Evolutionary conservation across 1,140 invertebrate genomes (phyloP).

Genomic region (Heterodera carotae): DNA sequence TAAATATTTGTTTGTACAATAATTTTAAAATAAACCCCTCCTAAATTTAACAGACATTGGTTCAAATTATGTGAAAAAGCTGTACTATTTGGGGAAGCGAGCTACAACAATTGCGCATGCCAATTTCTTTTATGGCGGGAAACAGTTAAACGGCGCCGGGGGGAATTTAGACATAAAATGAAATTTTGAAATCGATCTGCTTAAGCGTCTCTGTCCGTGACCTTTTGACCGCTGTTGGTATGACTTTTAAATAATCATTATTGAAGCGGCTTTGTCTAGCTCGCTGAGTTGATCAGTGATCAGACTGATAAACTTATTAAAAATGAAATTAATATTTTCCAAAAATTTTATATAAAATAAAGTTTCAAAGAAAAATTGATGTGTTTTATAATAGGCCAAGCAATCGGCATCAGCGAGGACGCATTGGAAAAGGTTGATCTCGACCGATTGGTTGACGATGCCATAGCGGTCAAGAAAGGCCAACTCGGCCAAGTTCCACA

Average conservation of each 20-base stretch:
- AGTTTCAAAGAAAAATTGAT: no score
- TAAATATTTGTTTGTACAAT: neutral
- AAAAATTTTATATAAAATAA: no score
- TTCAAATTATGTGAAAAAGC: conserved; percentile 47
- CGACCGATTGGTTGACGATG: conserved; percentile 46
- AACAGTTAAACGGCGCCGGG: conserved; percentile 28
- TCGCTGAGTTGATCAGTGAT: no score
- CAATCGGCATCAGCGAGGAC: conserved; percentile 49
- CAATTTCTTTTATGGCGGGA: conserved; percentile 49
- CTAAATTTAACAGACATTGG: conserved; percentile 43
- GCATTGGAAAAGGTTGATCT: conserved; percentile 45
- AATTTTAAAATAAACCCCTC: neutral
- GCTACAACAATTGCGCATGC: conserved; percentile 43
- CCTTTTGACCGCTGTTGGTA: conserved; percentile 20
- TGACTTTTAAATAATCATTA: conserved; percentile 46
- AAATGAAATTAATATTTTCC: no score
- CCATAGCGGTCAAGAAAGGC: conserved; percentile 49
- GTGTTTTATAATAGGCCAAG: no score
- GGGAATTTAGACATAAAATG: neutral
- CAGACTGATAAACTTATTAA: no score
- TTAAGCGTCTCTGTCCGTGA: conserved; percentile 3
- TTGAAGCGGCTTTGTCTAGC: no score
- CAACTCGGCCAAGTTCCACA: conserved; percentile 44
- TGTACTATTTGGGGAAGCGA: conserved; percentile 44
- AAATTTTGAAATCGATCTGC: neutral